Base-by-base conservation (phyloP, 1,140 invertebrate species). In the Heliconius himera region DNA sequence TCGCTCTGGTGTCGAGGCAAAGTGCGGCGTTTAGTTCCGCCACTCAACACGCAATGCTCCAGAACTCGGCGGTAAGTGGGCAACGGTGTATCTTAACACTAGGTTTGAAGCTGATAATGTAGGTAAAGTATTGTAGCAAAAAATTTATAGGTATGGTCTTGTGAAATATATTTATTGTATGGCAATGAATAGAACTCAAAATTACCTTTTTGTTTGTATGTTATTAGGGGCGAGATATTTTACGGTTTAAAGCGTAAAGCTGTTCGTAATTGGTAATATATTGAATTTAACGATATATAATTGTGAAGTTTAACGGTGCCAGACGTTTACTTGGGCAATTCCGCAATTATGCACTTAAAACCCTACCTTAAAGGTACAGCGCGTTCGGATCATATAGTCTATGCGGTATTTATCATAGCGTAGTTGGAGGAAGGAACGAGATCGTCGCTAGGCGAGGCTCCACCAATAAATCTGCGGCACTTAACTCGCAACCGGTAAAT, bases 401-500 rank as follows among this genome's bases (percentile, higher is more conserved):
- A 74, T 70, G 74, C 73, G 80, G 89, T 87, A 86, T 90, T 88
- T 91, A 91, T 91, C 89, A 89, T 87, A 83, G 82, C 82, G 86
- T 87, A 87, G 81, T 89, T 77, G 82, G 80, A 84, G 79, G 86
- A 89, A 91, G 89, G 89, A 91, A 91, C 87, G 84, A 92, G 91
- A 92, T 91, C 90, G 91, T 90, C 90, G 88, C 85, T 84, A 80
- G 83, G 85, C 84, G 87, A 87, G 83, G 84, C 87, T 82, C 80
- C 82, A 85, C 88, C 91, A 91, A 94, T 94, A 94, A 94, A 94
- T 94, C 92, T 93, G 91, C 92, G 89, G 92, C 91, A 90, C 90
- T 94, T 94, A 93, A 89, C 92, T 93, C 90, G 88, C 92, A 90
- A 94, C 90, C 91, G 92, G 93, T 94, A 94, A 94, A 94, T 94